A percentile compares a stretch with the other conserved stretches of the same genome.
Conservation (phyloP, 2,797 vertebrate species). For the Salmo trutta region DNA sequence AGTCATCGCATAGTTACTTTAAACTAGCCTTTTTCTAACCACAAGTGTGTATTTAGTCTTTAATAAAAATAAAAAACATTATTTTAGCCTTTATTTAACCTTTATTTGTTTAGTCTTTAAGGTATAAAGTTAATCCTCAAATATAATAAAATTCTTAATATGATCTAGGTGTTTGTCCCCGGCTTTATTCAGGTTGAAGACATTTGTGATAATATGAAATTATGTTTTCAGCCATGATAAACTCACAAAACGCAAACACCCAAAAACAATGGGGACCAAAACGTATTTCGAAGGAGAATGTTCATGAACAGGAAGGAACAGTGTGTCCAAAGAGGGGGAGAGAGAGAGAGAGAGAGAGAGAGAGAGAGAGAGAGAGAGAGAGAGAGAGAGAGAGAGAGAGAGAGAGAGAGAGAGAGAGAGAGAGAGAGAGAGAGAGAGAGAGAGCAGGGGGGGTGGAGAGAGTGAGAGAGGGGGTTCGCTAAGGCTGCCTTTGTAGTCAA, state of each 20-base stretch:
- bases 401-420: too few species aligned
- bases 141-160: constrained; percentile 30
- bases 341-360: too few species aligned
- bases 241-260: constrained; percentile 31
- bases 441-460: too few species aligned
- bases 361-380: too few species aligned
- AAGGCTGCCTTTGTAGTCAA: constrained; percentile 69
- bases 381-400: too few species aligned
- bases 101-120: neutral
- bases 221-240: too few species aligned
- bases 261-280: constrained; percentile 42
- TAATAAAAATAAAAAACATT: neutral
- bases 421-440: too few species aligned
- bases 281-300: constrained; percentile 56
- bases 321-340: constrained; percentile 70
- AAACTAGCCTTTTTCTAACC: neutral
- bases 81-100: neutral
- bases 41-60: constrained; percentile 1
- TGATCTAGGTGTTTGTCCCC: constrained; percentile 24
- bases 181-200: constrained; percentile 42
- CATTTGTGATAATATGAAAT: constrained; percentile 19
- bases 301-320: constrained; percentile 78
- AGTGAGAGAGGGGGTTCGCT: neutral
- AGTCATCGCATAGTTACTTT: neutral
- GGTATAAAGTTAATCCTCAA: neutral